Base-by-base conservation (phyloP, 2,113 vertebrate genomes). In the Hydropotes inermis region DNA sequence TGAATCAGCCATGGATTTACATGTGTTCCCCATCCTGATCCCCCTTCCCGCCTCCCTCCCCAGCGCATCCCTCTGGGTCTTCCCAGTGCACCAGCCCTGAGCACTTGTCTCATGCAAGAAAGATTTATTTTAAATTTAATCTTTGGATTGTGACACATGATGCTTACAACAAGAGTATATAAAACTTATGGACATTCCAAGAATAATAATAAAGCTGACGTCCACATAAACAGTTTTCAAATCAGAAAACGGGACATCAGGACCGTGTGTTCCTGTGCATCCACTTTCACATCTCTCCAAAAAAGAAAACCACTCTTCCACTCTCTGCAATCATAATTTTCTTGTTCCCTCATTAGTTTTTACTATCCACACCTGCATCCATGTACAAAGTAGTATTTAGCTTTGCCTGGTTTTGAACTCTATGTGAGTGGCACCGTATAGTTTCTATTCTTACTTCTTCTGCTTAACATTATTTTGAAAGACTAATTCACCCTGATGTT, bases 181-280 rank as follows among this genome's bases (percentile, higher is more conserved):
- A 50, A 81, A 92, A 60, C 8, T 61, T 39, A 61, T 0, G 17
- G 8, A 74, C 30, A 21, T 67, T 70, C 27, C 23, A 89, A 96
- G 50, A 92, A 67, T 30, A 87, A 50, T 19, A 39, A 67, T 54
- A 39, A 60, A 47, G 67, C 28, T 14, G 43, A 57, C 4, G 0
- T 3, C 33, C 55, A 61, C 50, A 60, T 10, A 30, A 47, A 25
- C 83, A 85, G 39, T 43, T 45, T 47, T 60, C 30, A 54, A 23
- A 50, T 61, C 23, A 82, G 60, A 67, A 83, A 50, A 81, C 43
- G 21, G 30, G 17, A 13, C 7, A 5, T 55, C 0, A 58, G 30
- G 3, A 43, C 47, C 1, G 16, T 0, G 12, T 19, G 9, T 47
- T n/a, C 14, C 9, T 70, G 52, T n/a, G 33, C 4, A 28, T 57